Percentiles rank a stretch among this genome's conserved stretches.
Conservation (phyloP, 2,113 vertebrate species). For the Aramus guarauna region DNA sequence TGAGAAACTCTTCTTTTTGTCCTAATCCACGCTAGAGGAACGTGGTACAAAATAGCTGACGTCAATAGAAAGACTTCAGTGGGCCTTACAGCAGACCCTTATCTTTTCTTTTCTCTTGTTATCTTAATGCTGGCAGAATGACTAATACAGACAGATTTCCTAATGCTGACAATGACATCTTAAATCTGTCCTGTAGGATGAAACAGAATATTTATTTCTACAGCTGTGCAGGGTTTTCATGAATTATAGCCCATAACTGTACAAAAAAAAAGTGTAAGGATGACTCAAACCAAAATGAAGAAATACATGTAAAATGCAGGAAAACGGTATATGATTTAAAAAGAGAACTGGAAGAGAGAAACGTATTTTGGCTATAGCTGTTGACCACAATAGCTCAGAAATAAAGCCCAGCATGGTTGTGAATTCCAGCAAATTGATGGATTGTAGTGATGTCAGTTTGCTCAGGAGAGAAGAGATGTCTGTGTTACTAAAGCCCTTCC, state of each 20-base stretch:
- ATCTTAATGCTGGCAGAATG: background rate
- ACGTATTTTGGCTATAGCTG: background rate
- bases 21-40: background rate
- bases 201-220: background rate
- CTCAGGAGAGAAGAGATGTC: background rate
- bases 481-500: background rate
- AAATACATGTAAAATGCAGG: background rate
- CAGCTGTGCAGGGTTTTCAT: background rate
- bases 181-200: background rate
- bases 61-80: background rate
- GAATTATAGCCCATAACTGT: background rate
- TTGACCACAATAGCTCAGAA: background rate
- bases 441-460: background rate
- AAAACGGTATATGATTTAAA: background rate
- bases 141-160: background rate
- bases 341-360: background rate
- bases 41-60: background rate
- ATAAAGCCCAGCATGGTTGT: background rate
- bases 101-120: background rate
- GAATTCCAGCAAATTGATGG: background rate
- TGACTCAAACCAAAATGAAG: background rate
- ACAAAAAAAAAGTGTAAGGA: background rate
- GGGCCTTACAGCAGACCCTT: background rate
- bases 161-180: conserved; percentile 17
- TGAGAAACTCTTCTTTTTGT: background rate